Evolutionary conservation across 1,140 invertebrate genomes (phyloP).

Genomic region (Drosophila malerkotliana): DNA sequence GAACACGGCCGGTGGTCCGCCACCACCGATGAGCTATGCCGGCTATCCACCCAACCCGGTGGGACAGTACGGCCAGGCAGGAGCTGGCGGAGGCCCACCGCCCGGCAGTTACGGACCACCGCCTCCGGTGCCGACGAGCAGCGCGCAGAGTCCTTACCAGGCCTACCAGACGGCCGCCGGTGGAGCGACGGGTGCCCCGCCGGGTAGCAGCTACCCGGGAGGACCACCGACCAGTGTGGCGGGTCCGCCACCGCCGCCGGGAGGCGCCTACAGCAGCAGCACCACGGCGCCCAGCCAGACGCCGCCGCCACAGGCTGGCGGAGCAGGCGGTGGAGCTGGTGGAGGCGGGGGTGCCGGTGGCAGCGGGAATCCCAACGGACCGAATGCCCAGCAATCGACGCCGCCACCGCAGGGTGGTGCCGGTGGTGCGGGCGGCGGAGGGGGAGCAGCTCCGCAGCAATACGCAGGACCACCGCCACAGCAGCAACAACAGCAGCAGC

Average conservation of each 20-base stretch:
- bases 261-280: slow-evolving; percentile 57
- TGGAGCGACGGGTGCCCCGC: slow-evolving; percentile 53
- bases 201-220: slow-evolving; percentile 59
- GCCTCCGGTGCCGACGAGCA: slow-evolving; percentile 64
- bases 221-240: slow-evolving; percentile 49
- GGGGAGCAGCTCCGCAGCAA: slow-evolving; percentile 59
- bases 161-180: slow-evolving; percentile 40
- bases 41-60: slow-evolving; percentile 71
- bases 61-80: slow-evolving; percentile 74
- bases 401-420: slow-evolving; percentile 46
- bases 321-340: slow-evolving; percentile 20
- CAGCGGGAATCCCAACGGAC: slow-evolving; percentile 69
- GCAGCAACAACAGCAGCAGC: slow-evolving; percentile 58
- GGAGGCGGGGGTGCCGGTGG: slow-evolving; percentile 39
- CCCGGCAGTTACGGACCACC: slow-evolving; percentile 71
- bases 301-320: slow-evolving; percentile 60
- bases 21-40: slow-evolving; percentile 75
- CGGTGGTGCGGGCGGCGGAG: slow-evolving; percentile 24
- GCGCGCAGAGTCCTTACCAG: slow-evolving; percentile 71
- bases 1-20: slow-evolving; percentile 57
- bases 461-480: slow-evolving; percentile 61
- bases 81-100: slow-evolving; percentile 65
- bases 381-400: slow-evolving; percentile 78
- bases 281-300: slow-evolving; percentile 78
- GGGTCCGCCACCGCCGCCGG: slow-evolving; percentile 62